phyloP scores from a whole-genome alignment of 92 coral and sea anemone species.

The Paramuricea clavata region DNA sequence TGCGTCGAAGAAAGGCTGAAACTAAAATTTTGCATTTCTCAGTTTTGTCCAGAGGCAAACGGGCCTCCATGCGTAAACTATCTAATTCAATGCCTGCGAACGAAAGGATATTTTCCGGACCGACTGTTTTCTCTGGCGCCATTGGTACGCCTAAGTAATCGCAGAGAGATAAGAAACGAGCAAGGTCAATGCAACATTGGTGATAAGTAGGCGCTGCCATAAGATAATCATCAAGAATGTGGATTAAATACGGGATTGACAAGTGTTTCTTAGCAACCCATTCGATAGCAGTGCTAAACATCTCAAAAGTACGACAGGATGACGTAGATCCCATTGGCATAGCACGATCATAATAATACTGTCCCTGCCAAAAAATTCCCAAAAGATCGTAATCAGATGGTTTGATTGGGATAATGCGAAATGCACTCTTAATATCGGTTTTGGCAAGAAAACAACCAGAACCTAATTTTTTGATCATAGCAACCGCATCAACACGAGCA shows the following conservation, averaged over 20 bases:
- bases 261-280: background rate
- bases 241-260: no score
- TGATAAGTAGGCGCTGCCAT: constrained; percentile 47
- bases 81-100: constrained; percentile 70
- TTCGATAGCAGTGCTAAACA: background rate
- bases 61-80: constrained; percentile 61
- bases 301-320: background rate
- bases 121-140: constrained; percentile 72
- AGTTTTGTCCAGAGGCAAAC: constrained; percentile 62
- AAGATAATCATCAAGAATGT: background rate
- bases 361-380: background rate
- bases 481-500: background rate
- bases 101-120: constrained; percentile 33
- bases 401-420: background rate
- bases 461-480: background rate
- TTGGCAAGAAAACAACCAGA: background rate
- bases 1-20: constrained; percentile 13
- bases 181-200: constrained; percentile 32
- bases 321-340: background rate
- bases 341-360: background rate
- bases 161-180: constrained; percentile 49
- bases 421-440: background rate
- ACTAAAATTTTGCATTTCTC: constrained; percentile 39
- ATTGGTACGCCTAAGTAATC: constrained; percentile 56
- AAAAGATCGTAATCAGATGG: constrained; percentile 1